Percentiles rank a stretch among this genome's conserved stretches.
Conservation (phyloP, 2,888 invertebrate genomes). For the Lasioglossum oenotherae region DNA sequence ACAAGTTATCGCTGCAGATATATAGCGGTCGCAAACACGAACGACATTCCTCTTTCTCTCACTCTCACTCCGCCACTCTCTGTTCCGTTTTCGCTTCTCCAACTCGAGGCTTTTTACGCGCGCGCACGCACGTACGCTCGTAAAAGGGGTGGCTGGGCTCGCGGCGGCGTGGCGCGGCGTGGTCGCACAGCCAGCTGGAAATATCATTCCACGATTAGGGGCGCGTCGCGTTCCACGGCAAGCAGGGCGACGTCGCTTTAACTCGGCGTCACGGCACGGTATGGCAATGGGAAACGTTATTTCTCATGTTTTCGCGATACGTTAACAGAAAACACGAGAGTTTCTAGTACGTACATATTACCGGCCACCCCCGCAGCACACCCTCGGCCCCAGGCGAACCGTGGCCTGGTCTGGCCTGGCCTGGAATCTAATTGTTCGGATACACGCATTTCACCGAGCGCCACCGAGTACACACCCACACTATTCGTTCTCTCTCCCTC, state of each 20-base stretch:
- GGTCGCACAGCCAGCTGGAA: conserved; percentile 65
- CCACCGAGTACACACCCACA: conserved; percentile 28
- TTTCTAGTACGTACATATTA: conserved; percentile 76
- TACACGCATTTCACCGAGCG: conserved; percentile 77
- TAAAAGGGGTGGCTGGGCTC: conserved; percentile 29
- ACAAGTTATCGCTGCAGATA: conserved; percentile 61
- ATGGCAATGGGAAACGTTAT: conserved; percentile 74
- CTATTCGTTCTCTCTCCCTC: not conserved
- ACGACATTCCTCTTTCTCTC: conserved; percentile 59
- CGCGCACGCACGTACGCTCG: conserved; percentile 40
- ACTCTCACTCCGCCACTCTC: not conserved
- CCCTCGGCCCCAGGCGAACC: conserved; percentile 15
- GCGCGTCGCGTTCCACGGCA: conserved; percentile 63
- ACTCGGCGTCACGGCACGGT: conserved; percentile 59
- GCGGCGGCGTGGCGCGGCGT: not conserved
- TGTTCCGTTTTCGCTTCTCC: not conserved
- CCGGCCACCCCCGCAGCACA: conserved; percentile 36
- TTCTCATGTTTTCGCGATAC: conserved; percentile 77
- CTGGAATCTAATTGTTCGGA: conserved; percentile 79
- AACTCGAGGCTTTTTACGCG: conserved; percentile 48
- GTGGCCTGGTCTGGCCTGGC: conserved; percentile 58
- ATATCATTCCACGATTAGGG: conserved; percentile 72
- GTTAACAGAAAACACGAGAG: conserved; percentile 77
- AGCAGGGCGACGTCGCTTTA: conserved; percentile 62
- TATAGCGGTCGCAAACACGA: conserved; percentile 45